Evolutionary conservation across 2,888 invertebrate species (phyloP), one percentile per base, ranked within the genome.

Genomic region (Buathra laborator): DNA sequence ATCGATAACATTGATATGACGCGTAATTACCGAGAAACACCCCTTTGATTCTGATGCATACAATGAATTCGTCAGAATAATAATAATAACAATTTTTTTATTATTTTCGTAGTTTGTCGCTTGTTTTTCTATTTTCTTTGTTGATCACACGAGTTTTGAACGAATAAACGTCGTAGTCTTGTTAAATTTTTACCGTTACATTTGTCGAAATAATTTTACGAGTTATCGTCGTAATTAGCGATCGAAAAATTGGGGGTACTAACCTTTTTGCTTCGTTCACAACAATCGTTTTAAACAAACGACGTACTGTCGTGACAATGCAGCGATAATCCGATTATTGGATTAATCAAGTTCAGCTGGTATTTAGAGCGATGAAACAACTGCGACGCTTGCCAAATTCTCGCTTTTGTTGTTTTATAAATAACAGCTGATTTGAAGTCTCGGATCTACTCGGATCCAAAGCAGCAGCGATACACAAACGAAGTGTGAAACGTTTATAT

Each of bases 1-100:
- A 96, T 95, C 76, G 91, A 89, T 83, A 93, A 85, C 94, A 94
- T 94, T 84, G 89, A 64, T 79, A 7, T 6, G 56, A 83, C 1
- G 29, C n/a, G 44, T 12, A 43, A 79, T 56, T 75, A 53, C 64
- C 56, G 37, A 46, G 16, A 80, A 56, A 24, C 14, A 37, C 46
- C 19, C 32, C 48, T 44, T 3, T 51, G 48, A 72, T 53, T 62
- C 10, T 68, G 19, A 14, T 46, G 37, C n/a, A 67, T 51, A 12
- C 44, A 66, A 29, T 14, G 16, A 48, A 29, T 48, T 24, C 14
- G 48, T 29, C 46, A 68, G 24, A 24, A 24, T 10, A 48, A n/a
- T 3, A 68, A 29, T 48, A n/a, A 16, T 24, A 48, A 29, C 46
- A 29, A 67, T 68, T 48, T n/a, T 68, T 14, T 1, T 29, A 32